Base-by-base conservation (phyloP, 2,797 vertebrate species). In the Rhyacichthys aspro region DNA sequence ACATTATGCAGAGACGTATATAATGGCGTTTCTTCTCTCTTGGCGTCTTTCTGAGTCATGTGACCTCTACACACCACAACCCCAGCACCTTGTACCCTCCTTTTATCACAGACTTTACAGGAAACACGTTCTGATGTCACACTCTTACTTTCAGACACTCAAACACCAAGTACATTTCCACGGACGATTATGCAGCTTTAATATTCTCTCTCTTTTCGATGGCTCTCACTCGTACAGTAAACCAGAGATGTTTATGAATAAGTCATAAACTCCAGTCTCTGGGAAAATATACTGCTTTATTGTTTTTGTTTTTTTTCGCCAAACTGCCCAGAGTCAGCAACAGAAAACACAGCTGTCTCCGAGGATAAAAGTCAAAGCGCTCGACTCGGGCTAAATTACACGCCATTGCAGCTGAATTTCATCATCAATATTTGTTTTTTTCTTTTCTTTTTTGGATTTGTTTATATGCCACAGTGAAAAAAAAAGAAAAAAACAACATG, bases 381-480 rank as follows among this genome's bases (percentile, higher is more conserved):
- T 60, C 59, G 34, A 37, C 70, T 42, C 12, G 2, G 61, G 68
- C 70, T 72, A 74, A 78, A 82, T 83, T 74, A 70, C 64, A 16
- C 68, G 74, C 81, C 80, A 57, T 89, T 88, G 81, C 83, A 74
- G 70, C 66, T 58, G 67, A 65, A 34, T 90, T 88, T 86, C 85
- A 84, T 89, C 87, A 88, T 74, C 73, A 59, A 46, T 52, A 43
- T 54, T 78, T 67, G 62, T 78, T 83, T 82, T 66, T 11, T 12
- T 2, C 61, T 71, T 66, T 45, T n/a, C n/a, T n/a, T 36, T 28
- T 59, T 77, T 74, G 58, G 41, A 77, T 77, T 79, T 87, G 81
- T 84, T 86, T 86, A 78, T 77, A 84, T 79, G 69, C 57, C 55
- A 11, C 43, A 7, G 54, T 68, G 44, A 55, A 63, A 46, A n/a